phyloP scores from a whole-genome alignment of 2,888 invertebrate genomes.

The Teinopalpus imperialis region DNA sequence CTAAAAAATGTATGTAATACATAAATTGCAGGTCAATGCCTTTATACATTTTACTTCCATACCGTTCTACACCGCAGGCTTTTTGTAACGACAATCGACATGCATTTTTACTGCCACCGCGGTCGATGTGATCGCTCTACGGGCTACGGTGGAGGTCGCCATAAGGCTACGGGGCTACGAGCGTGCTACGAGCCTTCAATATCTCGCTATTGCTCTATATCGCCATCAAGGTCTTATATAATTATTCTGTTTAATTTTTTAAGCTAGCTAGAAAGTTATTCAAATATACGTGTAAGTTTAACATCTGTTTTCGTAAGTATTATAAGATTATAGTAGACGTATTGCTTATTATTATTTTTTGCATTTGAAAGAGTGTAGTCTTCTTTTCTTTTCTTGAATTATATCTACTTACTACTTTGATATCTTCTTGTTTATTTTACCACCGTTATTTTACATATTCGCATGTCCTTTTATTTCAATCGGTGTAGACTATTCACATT shows the following conservation, averaged over 20 bases:
- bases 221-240: conserved; percentile 12
- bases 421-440: too few species aligned
- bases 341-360: background rate
- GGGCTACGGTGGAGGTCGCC: conserved; percentile 34
- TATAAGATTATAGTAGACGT: background rate
- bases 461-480: too few species aligned
- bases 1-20: too few species aligned
- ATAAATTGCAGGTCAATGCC: too few species aligned
- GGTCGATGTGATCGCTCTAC: conserved; percentile 35
- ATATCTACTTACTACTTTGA: too few species aligned
- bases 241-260: conserved; percentile 13
- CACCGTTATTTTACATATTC: too few species aligned
- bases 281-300: background rate
- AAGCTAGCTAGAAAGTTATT: too few species aligned
- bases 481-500: too few species aligned
- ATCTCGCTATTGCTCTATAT: conserved; percentile 17
- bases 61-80: too few species aligned
- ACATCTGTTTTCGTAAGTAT: background rate
- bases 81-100: conserved; percentile 33
- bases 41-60: too few species aligned
- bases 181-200: conserved; percentile 19
- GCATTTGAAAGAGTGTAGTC: background rate
- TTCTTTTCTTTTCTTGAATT: too few species aligned
- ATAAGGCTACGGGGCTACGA: conserved; percentile 33
- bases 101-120: conserved; percentile 37